Evolutionary conservation across 2,888 invertebrate genomes (phyloP).

Genomic region (Sphaerophoria taeniata): DNA sequence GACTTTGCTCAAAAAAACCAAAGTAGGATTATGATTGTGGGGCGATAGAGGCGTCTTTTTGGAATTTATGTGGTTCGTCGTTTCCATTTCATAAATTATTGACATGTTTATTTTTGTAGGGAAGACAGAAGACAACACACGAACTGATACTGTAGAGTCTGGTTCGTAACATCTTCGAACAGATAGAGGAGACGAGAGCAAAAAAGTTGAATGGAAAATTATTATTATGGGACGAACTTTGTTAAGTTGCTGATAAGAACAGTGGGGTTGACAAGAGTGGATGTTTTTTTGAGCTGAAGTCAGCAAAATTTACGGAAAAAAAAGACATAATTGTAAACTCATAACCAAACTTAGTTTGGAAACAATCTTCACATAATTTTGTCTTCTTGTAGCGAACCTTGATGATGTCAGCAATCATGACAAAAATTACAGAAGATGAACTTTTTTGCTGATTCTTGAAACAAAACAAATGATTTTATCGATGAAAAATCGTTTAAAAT

Average conservation of each 20-base stretch:
- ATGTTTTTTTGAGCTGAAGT: no score
- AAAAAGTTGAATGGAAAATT: constrained; percentile 17
- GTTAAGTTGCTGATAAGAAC: constrained; percentile 54
- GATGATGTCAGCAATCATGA: no score
- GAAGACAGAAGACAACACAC: constrained; percentile 3
- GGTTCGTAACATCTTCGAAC: constrained; percentile 33
- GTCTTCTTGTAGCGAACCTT: no score
- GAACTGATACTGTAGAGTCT: not conserved
- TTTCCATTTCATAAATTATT: constrained; percentile 72
- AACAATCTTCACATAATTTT: no score
- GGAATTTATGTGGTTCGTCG: constrained; percentile 67
- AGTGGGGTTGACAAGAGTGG: constrained; percentile 1
- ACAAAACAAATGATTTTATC: no score
- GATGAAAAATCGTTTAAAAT: no score
- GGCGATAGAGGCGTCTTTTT: constrained; percentile 55
- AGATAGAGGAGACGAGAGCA: constrained; percentile 26
- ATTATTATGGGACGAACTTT: constrained; percentile 51
- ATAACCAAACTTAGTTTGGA: no score
- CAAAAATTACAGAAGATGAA: no score
- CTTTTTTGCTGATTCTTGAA: no score
- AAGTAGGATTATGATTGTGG: constrained; percentile 51
- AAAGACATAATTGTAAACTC: no score
- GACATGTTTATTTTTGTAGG: constrained; percentile 71
- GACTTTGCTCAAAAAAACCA: constrained; percentile 56
- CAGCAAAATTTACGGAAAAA: no score